phyloP scores from a whole-genome alignment of 2,113 vertebrate genomes.

The Crotalus helleri region DNA sequence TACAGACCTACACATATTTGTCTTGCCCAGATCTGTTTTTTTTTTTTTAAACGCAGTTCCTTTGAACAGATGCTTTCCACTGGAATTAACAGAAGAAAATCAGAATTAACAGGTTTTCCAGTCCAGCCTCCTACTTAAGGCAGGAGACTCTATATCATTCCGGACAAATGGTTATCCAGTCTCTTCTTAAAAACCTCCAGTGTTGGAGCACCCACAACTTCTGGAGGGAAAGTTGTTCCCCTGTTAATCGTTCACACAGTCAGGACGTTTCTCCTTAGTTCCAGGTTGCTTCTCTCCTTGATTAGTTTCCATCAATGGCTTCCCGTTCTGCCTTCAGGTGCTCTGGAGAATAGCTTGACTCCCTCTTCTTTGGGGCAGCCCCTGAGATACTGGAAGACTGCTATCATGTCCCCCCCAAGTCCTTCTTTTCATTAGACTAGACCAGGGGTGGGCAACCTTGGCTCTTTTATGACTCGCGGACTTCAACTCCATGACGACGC shows the following conservation, averaged over 20 bases:
- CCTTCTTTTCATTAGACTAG: too few relatives aligned
- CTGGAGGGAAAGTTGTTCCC: too few relatives aligned
- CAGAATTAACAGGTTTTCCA: too few relatives aligned
- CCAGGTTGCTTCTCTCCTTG: not conserved
- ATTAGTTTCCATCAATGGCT: not conserved
- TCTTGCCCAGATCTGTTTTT: not conserved
- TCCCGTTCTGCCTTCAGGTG: not conserved
- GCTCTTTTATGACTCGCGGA: too few relatives aligned
- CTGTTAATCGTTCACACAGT: too few relatives aligned
- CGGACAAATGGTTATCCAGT: too few relatives aligned
- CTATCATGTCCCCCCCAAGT: not conserved
- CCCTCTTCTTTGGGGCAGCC: not conserved
- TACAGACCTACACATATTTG: not conserved
- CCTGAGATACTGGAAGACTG: not conserved
- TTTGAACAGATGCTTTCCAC: not conserved
- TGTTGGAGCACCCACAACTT: too few relatives aligned
- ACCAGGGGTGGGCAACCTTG: too few relatives aligned
- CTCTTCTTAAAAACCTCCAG: too few relatives aligned
- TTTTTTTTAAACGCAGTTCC: not conserved
- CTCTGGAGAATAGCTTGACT: not conserved
- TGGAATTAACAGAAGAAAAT: not conserved
- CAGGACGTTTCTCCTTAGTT: too few relatives aligned
- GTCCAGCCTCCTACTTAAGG: too few relatives aligned
- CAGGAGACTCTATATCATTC: fast-evolving
- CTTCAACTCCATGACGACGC: too few relatives aligned